Percentiles rank a stretch among this genome's conserved stretches.
phyloP scores from a whole-genome alignment of 2,888 invertebrate genomes.

The Drosophila fulvimacula region DNA sequence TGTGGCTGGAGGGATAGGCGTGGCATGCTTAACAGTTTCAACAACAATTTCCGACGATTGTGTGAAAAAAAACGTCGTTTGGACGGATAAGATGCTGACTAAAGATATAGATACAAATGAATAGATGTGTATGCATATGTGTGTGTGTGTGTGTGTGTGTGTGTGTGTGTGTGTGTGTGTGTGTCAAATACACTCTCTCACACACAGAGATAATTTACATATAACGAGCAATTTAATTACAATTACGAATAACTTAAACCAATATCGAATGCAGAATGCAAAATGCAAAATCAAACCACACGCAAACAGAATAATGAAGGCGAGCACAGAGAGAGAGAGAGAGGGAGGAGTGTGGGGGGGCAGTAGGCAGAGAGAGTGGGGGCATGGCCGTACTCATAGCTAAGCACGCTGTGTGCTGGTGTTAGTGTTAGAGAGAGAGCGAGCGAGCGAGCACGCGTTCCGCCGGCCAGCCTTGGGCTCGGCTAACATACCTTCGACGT shows the following conservation, averaged over 20 bases:
- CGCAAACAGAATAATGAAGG: slow-evolving; percentile 37
- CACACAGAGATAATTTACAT: slow-evolving; percentile 42
- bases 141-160: slow-evolving; percentile 22
- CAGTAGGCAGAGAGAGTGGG: background rate
- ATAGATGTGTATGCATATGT: slow-evolving; percentile 41
- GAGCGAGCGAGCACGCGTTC: slow-evolving; percentile 16
- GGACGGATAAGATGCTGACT: slow-evolving; percentile 25
- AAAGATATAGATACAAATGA: slow-evolving; percentile 12
- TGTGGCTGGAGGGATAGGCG: background rate
- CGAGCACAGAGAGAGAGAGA: slow-evolving; percentile 5
- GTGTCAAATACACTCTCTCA: slow-evolving; percentile 16
- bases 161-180: background rate
- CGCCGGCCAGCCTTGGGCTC: slow-evolving; percentile 14
- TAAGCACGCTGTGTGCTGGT: slow-evolving; percentile 11
- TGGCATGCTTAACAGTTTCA: slow-evolving; percentile 34
- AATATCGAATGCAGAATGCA: slow-evolving; percentile 43
- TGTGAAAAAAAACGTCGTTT: slow-evolving; percentile 24
- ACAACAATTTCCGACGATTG: slow-evolving; percentile 68
- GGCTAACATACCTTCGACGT: slow-evolving; percentile 93
- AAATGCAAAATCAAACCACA: slow-evolving; percentile 34
- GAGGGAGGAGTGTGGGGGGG: background rate
- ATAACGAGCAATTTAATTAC: slow-evolving; percentile 71
- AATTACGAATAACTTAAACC: slow-evolving; percentile 60
- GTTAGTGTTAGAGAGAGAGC: slow-evolving; percentile 29
- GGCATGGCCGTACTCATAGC: background rate